Percentiles rank a stretch among this genome's conserved stretches.
Conservation (phyloP, 2,113 vertebrate genomes). For the Cyphomyrus discorhynchus region DNA sequence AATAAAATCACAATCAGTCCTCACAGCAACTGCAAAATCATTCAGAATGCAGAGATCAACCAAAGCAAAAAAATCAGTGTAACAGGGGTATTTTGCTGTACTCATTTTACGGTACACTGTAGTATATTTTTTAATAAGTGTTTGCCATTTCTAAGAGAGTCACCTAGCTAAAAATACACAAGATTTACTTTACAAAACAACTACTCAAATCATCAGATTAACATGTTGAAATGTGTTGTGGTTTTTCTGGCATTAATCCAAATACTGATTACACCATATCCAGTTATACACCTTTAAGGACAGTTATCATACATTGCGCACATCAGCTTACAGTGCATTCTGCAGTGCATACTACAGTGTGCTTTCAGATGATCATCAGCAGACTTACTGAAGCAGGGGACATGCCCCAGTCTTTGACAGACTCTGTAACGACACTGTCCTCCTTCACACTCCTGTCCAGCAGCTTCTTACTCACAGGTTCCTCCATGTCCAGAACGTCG, state of each 20-base stretch:
- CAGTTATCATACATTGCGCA: background rate
- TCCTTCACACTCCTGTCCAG: conserved; percentile 79
- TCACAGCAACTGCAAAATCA: background rate
- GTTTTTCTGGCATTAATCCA: background rate
- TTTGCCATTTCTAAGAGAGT: background rate
- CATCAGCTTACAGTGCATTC: background rate
- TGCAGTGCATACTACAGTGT: background rate
- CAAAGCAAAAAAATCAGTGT: background rate
- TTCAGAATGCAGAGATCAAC: background rate
- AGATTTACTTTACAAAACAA: background rate
- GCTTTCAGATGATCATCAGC: too few relatives aligned
- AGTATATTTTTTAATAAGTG: background rate
- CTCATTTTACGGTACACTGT: background rate
- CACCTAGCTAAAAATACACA: background rate
- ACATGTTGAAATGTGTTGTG: background rate
- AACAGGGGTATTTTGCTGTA: background rate
- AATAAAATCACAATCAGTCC: background rate
- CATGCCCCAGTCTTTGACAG: conserved; percentile 83
- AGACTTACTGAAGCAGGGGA: conserved; percentile 80
- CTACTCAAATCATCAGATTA: background rate
- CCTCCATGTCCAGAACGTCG: conserved; percentile 92
- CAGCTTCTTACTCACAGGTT: conserved; percentile 81
- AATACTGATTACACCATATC: background rate
- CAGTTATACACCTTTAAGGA: background rate
- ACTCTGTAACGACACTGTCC: conserved; percentile 70